A percentile compares a stretch with the other conserved stretches of the same genome.
Conservation (phyloP, 2,888 invertebrate genomes). For the Lithophane socia region DNA sequence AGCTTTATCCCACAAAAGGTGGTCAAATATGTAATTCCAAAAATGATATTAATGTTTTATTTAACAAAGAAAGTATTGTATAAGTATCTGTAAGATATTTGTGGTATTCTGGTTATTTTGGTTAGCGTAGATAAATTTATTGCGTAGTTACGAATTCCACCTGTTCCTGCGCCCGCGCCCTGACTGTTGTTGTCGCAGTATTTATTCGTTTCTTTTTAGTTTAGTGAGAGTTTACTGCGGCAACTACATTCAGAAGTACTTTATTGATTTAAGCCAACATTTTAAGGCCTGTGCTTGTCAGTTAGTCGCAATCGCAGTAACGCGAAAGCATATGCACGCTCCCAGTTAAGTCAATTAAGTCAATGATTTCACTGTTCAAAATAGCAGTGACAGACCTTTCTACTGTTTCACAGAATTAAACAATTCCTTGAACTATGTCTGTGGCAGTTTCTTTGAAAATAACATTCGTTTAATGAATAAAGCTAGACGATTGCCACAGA, state of each 20-base stretch:
- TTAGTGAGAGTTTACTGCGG: conserved; percentile 38
- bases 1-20: conserved; percentile 52
- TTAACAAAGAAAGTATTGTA: conserved; percentile 53
- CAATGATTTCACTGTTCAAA: conserved; percentile 57
- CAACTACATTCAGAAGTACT: conserved; percentile 48
- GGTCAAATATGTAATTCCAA: conserved; percentile 58
- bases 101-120: conserved; percentile 49
- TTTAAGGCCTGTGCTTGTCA: conserved; percentile 55
- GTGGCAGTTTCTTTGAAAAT: conserved; percentile 21
- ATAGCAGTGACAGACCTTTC: conserved; percentile 54
- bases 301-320: conserved; percentile 27
- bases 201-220: conserved; percentile 39
- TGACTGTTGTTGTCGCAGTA: conserved; percentile 53
- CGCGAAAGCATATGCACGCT: conserved; percentile 43
- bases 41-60: conserved; percentile 59
- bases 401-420: conserved; percentile 50
- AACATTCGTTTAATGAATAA: conserved; percentile 2
- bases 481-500: conserved; percentile 6
- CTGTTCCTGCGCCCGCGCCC: conserved; percentile 48
- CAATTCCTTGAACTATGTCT: conserved; percentile 33
- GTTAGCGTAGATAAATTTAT: conserved; percentile 50
- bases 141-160: conserved; percentile 62
- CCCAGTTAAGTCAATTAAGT: conserved; percentile 50
- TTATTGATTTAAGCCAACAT: conserved; percentile 47
- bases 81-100: conserved; percentile 58